Evolutionary conservation across 2,888 invertebrate species (phyloP).

Genomic region (Caenorhabditis auriculariae): DNA sequence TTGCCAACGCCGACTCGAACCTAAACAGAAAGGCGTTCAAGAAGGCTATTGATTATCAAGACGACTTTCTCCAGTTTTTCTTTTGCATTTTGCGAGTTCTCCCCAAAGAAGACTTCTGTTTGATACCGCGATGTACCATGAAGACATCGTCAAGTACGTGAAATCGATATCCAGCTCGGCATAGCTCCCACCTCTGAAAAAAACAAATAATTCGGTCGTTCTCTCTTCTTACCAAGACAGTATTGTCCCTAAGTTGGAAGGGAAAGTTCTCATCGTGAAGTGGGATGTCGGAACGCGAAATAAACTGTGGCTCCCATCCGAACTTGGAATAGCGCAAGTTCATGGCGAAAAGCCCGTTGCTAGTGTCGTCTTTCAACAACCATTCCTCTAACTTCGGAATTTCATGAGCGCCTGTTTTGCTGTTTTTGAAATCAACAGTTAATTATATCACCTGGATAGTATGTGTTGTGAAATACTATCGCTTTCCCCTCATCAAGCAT

Average conservation of each 20-base stretch:
- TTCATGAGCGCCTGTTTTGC: slow-evolving; percentile 8
- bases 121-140: slow-evolving; percentile 15
- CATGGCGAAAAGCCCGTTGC: slow-evolving; percentile 1
- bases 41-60: no score
- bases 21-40: no score
- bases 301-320: background rate
- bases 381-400: slow-evolving; percentile 4
- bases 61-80: no score
- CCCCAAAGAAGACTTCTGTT: no score
- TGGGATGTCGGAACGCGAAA: background rate
- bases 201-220: background rate
- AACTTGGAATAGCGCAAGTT: background rate
- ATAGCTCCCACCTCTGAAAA: slow-evolving; percentile 20
- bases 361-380: slow-evolving; percentile 1
- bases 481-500: slow-evolving; percentile 7
- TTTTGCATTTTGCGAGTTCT: no score
- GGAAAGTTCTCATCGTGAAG: background rate
- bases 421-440: no score
- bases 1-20: no score
- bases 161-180: slow-evolving; percentile 13
- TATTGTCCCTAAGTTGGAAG: background rate
- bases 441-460: slow-evolving; percentile 4
- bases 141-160: slow-evolving; percentile 12
- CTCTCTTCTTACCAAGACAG: no score
- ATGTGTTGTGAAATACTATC: slow-evolving; percentile 10